Evolutionary conservation across 2,113 vertebrate species (phyloP), one percentile per base, ranked within the genome.

Genomic region (Phaethon lepturus): DNA sequence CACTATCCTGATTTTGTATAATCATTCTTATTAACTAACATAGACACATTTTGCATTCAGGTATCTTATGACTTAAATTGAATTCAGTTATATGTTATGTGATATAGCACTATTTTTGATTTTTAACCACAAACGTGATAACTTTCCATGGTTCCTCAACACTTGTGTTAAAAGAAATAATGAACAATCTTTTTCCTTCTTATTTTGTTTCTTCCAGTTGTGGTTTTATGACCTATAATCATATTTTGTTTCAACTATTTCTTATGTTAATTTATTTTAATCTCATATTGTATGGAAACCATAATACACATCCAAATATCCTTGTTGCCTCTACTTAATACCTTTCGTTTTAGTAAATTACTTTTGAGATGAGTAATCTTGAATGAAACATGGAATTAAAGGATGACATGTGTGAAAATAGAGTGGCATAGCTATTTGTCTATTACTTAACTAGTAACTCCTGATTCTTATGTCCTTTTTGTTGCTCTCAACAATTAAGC

Each of bases 401-500:
- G 14, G 16, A 42, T 63, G 12, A 33, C 5, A 56, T 7, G 68
- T 7, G 68, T 19, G 18, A 62, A 50, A 73, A 52, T 25, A 25
- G 24, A 42, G 14, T 23, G 13, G 29, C 13, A 42, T 35, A 69
- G 8, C 14, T 90, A 23, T 87, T 64, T 60, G 3, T 49, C n/a
- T 59, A 4, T 50, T 66, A n/a, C 3, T n/a, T 64, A 31, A 74
- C 14, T 10, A 55, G 13, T 44, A 73, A 31, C 3, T 55, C n/a
- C 38, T 31, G 18, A 38, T 23, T 75, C 16, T 59, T 53, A 18
- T 0, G 0, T 53, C 6, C 6, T n/a, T 76, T 63, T 64, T 47
- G 24, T 23, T 62, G 8, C 6, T 68, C 16, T 3, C 19, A 55
- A 59, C 5, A 49, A 72, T 35, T 71, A 80, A 80, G 3, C 16